These are phyloP conservation scores for Hedya salicella DNA, from an alignment of 2,888 invertebrate genomes.

Conservation along the genomic window DNA sequence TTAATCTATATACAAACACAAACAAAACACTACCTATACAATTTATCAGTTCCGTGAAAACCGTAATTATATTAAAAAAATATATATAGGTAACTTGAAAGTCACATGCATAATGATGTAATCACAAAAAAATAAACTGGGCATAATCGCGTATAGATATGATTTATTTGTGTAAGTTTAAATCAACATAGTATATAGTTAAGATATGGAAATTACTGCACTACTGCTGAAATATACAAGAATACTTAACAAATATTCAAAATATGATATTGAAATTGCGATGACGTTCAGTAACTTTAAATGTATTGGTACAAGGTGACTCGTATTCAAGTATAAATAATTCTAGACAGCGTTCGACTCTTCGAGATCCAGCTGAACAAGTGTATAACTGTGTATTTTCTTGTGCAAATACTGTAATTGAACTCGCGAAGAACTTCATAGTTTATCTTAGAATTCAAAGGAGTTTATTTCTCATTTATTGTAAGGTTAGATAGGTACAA, in stretches of 20 bases:
- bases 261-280: background rate
- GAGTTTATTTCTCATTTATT: slow-evolving; percentile 9
- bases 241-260: background rate
- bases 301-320: background rate
- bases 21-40: too few species aligned
- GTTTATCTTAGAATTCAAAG: slow-evolving; percentile 37
- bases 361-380: slow-evolving; percentile 8
- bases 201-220: too few species aligned
- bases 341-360: background rate
- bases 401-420: slow-evolving; percentile 40
- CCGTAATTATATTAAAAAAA: too few species aligned
- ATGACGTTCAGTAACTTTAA: background rate
- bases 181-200: too few species aligned
- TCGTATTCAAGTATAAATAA: slow-evolving; percentile 23
- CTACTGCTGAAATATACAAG: too few species aligned
- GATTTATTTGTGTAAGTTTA: too few species aligned
- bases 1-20: too few species aligned
- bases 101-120: too few species aligned
- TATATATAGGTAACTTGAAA: too few species aligned
- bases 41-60: too few species aligned
- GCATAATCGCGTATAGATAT: too few species aligned
- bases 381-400: slow-evolving; percentile 21
- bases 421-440: slow-evolving; percentile 46
- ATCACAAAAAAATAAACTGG: too few species aligned
- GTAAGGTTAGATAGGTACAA: background rate